Conservation (phyloP, 2,888 invertebrate genomes). For the Prosapia bicincta region DNA sequence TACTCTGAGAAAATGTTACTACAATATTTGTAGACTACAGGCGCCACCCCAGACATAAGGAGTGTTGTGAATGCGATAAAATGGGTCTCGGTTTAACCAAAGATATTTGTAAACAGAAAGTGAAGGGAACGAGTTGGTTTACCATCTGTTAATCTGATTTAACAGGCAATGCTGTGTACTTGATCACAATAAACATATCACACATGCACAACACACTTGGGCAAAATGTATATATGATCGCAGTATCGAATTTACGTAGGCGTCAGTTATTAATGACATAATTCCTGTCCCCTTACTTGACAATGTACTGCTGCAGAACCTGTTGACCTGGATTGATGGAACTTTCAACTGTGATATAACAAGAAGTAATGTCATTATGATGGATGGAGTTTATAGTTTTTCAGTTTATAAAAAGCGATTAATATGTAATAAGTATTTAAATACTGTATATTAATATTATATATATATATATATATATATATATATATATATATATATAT, state of each 20-base stretch:
- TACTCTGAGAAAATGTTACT: not conserved
- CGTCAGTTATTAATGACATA: not conserved
- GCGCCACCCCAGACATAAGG: not conserved
- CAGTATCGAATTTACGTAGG: not conserved
- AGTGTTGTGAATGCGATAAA: not conserved
- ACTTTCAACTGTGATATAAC: not conserved
- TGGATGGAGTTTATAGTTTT: too few relatives aligned
- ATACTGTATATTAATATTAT: too few relatives aligned
- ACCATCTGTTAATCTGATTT: not conserved
- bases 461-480: too few relatives aligned
- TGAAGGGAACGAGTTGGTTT: not conserved
- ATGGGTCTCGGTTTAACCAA: not conserved
- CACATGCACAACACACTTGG: not conserved
- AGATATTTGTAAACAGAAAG: not conserved
- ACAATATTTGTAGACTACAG: too few relatives aligned
- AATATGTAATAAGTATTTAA: too few relatives aligned
- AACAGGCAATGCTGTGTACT: too few relatives aligned
- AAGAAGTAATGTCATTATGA: not conserved
- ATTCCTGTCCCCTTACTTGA: not conserved
- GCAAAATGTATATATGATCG: not conserved
- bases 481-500: too few relatives aligned
- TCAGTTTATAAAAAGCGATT: too few relatives aligned
- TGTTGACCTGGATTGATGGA: not conserved
- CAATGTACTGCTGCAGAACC: not conserved
- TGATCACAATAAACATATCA: not conserved